Percentiles rank a stretch among this genome's conserved stretches.
Evolutionary conservation across 1,140 invertebrate genomes (phyloP).

Genomic region (Diabrotica virgifera): DNA sequence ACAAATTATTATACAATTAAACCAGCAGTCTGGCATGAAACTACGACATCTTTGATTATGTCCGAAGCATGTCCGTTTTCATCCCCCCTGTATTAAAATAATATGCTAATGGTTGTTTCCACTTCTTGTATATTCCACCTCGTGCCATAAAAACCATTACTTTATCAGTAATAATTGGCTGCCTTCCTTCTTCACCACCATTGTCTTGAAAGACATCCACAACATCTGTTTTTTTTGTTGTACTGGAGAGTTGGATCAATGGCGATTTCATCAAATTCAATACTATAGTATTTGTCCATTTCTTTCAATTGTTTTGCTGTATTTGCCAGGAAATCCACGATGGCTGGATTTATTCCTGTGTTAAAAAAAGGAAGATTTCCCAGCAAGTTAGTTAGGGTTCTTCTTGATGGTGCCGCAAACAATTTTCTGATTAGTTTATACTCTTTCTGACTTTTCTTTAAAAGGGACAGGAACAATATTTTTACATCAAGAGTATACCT

Average conservation of each 20-base stretch:
- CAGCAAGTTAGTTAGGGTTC: conserved; percentile 32
- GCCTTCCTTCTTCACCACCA: no score
- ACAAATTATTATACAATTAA: conserved; percentile 7
- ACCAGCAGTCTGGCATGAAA: conserved; percentile 1
- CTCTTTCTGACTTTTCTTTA: conserved; percentile 35
- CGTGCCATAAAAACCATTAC: no score
- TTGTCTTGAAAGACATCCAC: conserved; percentile 17
- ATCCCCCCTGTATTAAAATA: no score
- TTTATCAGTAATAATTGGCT: no score
- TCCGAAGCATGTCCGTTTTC: no score
- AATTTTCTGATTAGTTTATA: conserved; percentile 32
- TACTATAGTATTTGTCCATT: conserved; percentile 13
- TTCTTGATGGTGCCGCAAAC: conserved; percentile 29
- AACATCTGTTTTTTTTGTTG: no score
- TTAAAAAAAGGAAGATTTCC: conserved; percentile 30
- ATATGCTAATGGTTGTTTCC: no score
- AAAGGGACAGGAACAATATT: conserved; percentile 32
- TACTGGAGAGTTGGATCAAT: conserved; percentile 7
- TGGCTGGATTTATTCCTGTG: conserved; percentile 35
- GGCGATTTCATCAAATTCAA: conserved; percentile 31
- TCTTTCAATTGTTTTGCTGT: conserved; percentile 15
- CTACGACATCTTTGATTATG: no score
- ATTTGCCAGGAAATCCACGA: conserved; percentile 16
- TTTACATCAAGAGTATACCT: conserved; percentile 34
- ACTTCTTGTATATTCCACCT: no score